These are phyloP conservation scores for Pachyuromys duprasi DNA, from an alignment of 2,797 vertebrate species.

Conservation along the genomic window DNA sequence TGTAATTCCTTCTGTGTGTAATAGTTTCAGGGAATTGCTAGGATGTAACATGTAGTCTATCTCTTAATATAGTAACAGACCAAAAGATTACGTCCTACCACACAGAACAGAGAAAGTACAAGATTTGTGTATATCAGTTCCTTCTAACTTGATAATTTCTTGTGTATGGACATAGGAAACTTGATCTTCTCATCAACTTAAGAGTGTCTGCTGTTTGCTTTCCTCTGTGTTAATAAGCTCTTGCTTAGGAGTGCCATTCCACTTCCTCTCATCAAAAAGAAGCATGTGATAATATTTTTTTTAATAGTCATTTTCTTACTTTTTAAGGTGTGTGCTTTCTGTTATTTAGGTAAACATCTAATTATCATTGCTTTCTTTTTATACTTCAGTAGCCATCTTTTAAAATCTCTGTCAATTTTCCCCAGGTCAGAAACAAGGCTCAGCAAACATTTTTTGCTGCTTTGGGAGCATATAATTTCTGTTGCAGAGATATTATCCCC, in stretches of 20 bases:
- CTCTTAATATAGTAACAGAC: neutral
- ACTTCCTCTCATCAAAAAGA: neutral
- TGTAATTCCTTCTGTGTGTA: neutral
- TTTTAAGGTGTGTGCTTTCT: neutral
- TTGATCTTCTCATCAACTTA: neutral
- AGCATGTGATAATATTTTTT: constrained; percentile 39
- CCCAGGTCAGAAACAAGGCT: constrained; percentile 96
- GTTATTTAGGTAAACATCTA: neutral
- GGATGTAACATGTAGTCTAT: neutral
- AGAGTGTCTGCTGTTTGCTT: neutral
- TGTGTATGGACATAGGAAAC: neutral
- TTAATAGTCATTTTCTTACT: constrained; percentile 1
- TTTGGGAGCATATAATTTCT: constrained; percentile 97
- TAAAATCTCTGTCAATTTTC: constrained; percentile 61
- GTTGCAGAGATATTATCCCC: constrained; percentile 97
- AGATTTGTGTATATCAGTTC: neutral
- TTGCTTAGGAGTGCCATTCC: neutral
- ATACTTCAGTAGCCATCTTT: constrained; percentile 11
- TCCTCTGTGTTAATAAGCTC: neutral
- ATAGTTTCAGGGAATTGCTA: neutral
- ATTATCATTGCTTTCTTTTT: constrained; percentile 43
- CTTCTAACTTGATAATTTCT: constrained; percentile 43
- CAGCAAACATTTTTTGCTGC: constrained; percentile 96
- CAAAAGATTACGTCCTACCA: neutral
- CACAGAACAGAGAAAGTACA: constrained; percentile 26